Base-by-base conservation (phyloP, 2,797 vertebrate species). In the Acanthiza pusilla region DNA sequence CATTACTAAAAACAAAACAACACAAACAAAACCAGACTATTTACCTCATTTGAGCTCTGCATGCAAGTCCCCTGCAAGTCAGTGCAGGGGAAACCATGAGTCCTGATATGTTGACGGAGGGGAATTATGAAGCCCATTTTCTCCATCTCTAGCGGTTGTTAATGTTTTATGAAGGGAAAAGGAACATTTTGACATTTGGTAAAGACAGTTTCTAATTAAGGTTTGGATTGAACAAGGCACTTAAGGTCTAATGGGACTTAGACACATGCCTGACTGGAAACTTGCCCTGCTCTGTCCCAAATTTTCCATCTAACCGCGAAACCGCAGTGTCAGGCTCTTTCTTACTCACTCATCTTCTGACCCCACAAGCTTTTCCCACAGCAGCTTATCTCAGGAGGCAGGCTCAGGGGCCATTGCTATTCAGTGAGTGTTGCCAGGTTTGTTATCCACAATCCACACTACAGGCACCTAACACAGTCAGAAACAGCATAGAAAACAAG, bases 151-250 rank as follows among this genome's bases (percentile, higher is more conserved):
- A 29, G 47, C 29, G 82, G 23, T 75, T 3, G 1, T 92, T 91
- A 94, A 93, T 86, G 58, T 93, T 96, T 94, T 75, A 94, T 89
- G 85, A 94, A 89, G 70, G 72, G 53, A 81, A 96, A 93, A 91
- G 43, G 89, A 94, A 92, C 66, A 85, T 92, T 97, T 80, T 95
- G 72, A 83, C 82, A 93, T 95, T 93, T 72, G 21, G 38, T 91
- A 78, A 93, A 87, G 89, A 89, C 54, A 85, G 78, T 88, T 95
- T 89, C 89, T 93, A 94, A 92, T 93, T 95, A 93, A 84, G 16
- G 43, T 61, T 82, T 61, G 40, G 70, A 81, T 76, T 93, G 73
- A 86, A 57, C 54, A 63, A 57, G 73, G 88, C 93, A 86, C 82
- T 96, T 91, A 88, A 76, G 43, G 84, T 93, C 93, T 93, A 81